Evolutionary conservation across 1,140 invertebrate species (phyloP).

Genomic region (Drosophila ficusphila): DNA sequence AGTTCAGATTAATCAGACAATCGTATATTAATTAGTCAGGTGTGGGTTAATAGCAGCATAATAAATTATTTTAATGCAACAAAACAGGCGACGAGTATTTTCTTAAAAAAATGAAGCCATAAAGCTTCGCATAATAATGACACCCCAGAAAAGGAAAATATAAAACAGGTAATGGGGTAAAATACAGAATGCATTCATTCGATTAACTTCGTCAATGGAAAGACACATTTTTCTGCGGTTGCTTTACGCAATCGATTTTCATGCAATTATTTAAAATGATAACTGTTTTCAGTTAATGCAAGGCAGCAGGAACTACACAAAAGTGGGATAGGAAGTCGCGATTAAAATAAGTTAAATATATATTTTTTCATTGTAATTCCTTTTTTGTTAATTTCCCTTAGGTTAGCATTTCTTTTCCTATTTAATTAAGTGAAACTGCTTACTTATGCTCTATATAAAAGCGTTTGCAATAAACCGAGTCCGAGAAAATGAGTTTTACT

Average conservation of each 20-base stretch:
- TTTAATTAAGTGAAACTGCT: no score
- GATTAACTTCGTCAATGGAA: slow-evolving; percentile 48
- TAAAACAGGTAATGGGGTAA: no score
- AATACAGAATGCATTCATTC: neutral
- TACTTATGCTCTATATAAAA: no score
- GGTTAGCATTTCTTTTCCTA: no score
- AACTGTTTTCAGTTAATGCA: neutral
- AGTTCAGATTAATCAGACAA: neutral
- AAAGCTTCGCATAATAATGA: no score
- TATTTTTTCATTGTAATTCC: no score
- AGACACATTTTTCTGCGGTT: slow-evolving; percentile 24
- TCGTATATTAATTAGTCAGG: neutral
- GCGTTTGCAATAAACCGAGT: no score
- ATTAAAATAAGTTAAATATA: no score
- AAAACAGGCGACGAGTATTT: neutral
- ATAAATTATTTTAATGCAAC: slow-evolving; percentile 30
- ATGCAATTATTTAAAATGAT: slow-evolving; percentile 69
- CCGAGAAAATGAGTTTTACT: neutral
- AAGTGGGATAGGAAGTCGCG: no score
- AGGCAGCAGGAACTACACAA: no score
- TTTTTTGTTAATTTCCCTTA: no score
- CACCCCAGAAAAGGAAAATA: neutral
- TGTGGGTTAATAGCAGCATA: slow-evolving; percentile 12
- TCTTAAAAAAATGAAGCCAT: no score
- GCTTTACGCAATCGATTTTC: slow-evolving; percentile 22